These are phyloP conservation scores for Xiphydria camelus DNA, from an alignment of 2,888 invertebrate species.

Conservation along the genomic window DNA sequence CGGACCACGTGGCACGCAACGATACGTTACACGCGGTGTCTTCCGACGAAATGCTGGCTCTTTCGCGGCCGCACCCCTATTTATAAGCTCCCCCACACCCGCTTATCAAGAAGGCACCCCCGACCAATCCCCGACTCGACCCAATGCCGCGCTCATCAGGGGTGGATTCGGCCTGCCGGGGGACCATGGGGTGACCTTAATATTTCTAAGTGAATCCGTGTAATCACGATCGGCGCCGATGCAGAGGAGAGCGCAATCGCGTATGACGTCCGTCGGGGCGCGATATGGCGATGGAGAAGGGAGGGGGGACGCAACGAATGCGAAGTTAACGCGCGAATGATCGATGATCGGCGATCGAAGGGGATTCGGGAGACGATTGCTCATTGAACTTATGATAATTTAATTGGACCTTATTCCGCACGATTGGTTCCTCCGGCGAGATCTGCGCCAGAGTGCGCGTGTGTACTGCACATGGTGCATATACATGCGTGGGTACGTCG, in stretches of 20 bases:
- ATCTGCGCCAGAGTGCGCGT: conserved; percentile 2
- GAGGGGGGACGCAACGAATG: conserved; percentile 23
- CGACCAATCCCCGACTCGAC: too few species aligned
- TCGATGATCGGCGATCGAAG: conserved; percentile 7
- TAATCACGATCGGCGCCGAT: conserved; percentile 4
- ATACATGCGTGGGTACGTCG: too few species aligned
- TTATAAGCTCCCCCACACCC: conserved; percentile 44
- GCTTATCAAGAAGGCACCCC: conserved; percentile 16
- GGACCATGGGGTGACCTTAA: conserved; percentile 12
- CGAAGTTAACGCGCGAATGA: conserved; percentile 25
- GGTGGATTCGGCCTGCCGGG: conserved; percentile 14
- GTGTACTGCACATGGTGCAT: conserved; percentile 49
- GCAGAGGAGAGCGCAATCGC: not conserved
- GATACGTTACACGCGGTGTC: conserved; percentile 39
- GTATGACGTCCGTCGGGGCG: conserved; percentile 16
- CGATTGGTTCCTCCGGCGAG: conserved; percentile 5
- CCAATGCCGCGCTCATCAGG: conserved; percentile 14
- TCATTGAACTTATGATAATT: conserved; percentile 14
- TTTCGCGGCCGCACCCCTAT: conserved; percentile 37
- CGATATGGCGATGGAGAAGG: conserved; percentile 3
- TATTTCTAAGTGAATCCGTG: conserved; percentile 19
- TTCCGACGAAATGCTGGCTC: conserved; percentile 47
- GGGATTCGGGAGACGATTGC: conserved; percentile 6
- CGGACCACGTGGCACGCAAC: too few species aligned
- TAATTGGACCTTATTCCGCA: conserved; percentile 13